phyloP scores from a whole-genome alignment of 2,113 vertebrate species.

The Tautogolabrus adspersus region DNA sequence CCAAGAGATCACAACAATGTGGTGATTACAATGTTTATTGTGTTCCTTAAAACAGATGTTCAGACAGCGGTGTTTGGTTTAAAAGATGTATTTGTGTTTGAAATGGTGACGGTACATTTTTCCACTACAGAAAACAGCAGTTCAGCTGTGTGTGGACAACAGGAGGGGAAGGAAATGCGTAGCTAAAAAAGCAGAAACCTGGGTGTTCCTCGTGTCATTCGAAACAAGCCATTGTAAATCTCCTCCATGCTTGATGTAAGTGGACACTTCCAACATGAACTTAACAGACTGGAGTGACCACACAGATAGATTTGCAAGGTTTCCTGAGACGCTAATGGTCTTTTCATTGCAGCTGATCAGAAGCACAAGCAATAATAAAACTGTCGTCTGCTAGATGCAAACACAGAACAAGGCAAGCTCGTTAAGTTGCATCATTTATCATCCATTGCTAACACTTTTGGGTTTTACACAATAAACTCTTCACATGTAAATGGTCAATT shows the following conservation, averaged over 20 bases:
- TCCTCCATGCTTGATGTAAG: slow-evolving; percentile 43
- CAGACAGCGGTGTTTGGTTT: slow-evolving; percentile 43
- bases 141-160: slow-evolving; percentile 10
- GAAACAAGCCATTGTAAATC: slow-evolving; percentile 63
- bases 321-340: slow-evolving; percentile 5
- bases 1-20: slow-evolving; percentile 44
- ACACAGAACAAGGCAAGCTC: not conserved
- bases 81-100: slow-evolving; percentile 50
- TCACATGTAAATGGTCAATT: not conserved
- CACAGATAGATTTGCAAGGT: slow-evolving; percentile 46
- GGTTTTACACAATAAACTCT: not conserved
- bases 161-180: slow-evolving; percentile 15
- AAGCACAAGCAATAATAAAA: not conserved
- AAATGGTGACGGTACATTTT: slow-evolving; percentile 51
- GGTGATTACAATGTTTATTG: slow-evolving; percentile 64
- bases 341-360: not conserved
- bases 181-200: slow-evolving; percentile 39
- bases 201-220: slow-evolving; percentile 41
- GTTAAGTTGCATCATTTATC: slow-evolving; percentile 7
- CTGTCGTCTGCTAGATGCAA: slow-evolving; percentile 1
- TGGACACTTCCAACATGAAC: slow-evolving; percentile 50
- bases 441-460: slow-evolving; percentile 16
- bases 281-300: slow-evolving; percentile 45
- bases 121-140: slow-evolving; percentile 36
- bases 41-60: slow-evolving; percentile 68